phyloP scores from a whole-genome alignment of 1,140 invertebrate genomes.

The Asbolus verrucosus region DNA sequence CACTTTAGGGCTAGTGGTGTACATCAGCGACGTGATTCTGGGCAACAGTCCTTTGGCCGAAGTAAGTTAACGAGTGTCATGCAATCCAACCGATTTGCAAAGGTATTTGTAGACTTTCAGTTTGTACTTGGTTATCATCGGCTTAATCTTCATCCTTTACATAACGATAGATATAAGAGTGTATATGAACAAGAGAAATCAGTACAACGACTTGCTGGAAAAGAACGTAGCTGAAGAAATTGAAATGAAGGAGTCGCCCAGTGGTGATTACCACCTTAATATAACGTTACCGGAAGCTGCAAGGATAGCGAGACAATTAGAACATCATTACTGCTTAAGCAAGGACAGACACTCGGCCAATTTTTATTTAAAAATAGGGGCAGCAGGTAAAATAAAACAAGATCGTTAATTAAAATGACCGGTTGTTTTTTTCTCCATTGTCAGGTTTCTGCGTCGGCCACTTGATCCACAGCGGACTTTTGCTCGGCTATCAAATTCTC shows the following conservation, averaged over 20 bases:
- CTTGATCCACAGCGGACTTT: slow-evolving; percentile 75
- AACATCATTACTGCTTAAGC: slow-evolving; percentile 73
- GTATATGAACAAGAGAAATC: slow-evolving; percentile 68
- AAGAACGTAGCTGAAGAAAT: slow-evolving; percentile 50
- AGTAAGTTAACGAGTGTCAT: slow-evolving; percentile 63
- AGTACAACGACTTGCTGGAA: slow-evolving; percentile 66
- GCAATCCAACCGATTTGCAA: too few species aligned
- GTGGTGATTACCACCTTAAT: slow-evolving; percentile 63
- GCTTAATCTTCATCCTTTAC: slow-evolving; percentile 72
- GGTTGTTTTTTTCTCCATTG: slow-evolving; percentile 47
- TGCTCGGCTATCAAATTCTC: slow-evolving; percentile 74
- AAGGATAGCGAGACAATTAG: slow-evolving; percentile 55
- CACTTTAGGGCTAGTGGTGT: slow-evolving; percentile 74
- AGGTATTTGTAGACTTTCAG: slow-evolving; percentile 68
- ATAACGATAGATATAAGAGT: slow-evolving; percentile 72
- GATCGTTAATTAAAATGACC: slow-evolving; percentile 7
- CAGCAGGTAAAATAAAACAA: slow-evolving; percentile 70
- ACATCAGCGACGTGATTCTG: slow-evolving; percentile 71
- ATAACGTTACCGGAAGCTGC: slow-evolving; percentile 63
- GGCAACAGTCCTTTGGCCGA: slow-evolving; percentile 67
- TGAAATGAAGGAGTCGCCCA: slow-evolving; percentile 58
- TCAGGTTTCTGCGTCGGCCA: slow-evolving; percentile 81
- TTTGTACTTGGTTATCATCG: slow-evolving; percentile 69
- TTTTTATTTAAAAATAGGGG: slow-evolving; percentile 80
- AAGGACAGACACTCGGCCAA: slow-evolving; percentile 76